Base-by-base conservation (phyloP, 2,797 vertebrate species). In the Poliocrania exsul region DNA sequence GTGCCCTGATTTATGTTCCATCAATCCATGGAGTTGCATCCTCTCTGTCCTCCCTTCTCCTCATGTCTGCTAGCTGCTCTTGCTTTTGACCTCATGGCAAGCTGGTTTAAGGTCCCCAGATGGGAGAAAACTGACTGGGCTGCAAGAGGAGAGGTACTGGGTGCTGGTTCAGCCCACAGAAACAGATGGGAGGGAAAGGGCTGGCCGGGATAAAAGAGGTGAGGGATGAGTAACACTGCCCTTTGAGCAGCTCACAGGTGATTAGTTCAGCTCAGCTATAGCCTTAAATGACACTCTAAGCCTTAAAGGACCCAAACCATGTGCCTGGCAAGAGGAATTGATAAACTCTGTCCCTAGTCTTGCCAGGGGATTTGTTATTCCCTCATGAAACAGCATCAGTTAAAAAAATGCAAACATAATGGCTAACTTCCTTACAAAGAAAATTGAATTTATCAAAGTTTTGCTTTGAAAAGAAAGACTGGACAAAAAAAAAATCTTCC, bases 181-280 rank as follows among this genome's bases (percentile, higher is more conserved):
- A 53, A 42, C 49, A 74, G 69, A 65, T 51, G 65, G 47, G 57
- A 88, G 9, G 23, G 47, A 35, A 58, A 1, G 13, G 50, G 53
- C 51, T 93, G 57, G 28, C n/a, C 53, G 85, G 74, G 72, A 57
- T 57, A 87, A 71, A 54, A 73, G 65, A 71, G 42, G 72, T 81
- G 38, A 83, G 26, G n/a, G 21, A 85, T 6, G 18, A 74, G 26
- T 53, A 78, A 40, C 13, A 4, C 1, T 75, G 54, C 11, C 31
- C 75, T 94, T 77, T 38, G 33, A 93, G 57, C n/a, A 0, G 64
- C 70, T 81, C 75, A 47, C 3, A 40, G 60, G 47, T 37, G 72
- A 88, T 95, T 81, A 90, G 23, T 56, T 92, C 69, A 84, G 77
- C 65, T 95, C 86, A 92, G 70, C 66, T 31, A 17, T 16, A 72